Evolutionary conservation across 2,797 vertebrate genomes (phyloP), one percentile per base, ranked within the genome.

Genomic region (Neosilurus mollespiculum): DNA sequence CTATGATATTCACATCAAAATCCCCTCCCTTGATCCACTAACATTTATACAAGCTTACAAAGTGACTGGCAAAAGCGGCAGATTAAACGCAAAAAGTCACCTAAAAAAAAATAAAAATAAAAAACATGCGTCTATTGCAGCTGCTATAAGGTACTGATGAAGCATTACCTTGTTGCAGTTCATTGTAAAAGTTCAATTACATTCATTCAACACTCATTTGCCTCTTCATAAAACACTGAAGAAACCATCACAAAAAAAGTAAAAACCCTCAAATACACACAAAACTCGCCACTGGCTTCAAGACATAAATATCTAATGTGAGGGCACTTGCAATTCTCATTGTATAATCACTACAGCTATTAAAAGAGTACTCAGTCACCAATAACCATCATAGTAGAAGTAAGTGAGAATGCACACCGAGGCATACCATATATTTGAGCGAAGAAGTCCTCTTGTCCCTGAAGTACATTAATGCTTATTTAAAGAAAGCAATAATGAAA

Each of bases 281-380:
- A 88, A 87, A 89, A 91, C 91, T 93, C 89, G 87, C 88, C 88
- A 90, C 88, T 90, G 91, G 90, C 90, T 93, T 90, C 89, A 90
- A 91, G 91, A 91, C 91, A 93, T 86, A 83, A 88, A 93, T 91
- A 92, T 91, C 91, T 88, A 90, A 87, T 87, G 89, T 92, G 90
- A 94, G 93, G 92, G 93, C 93, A 94, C 93, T 94, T 94, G 91
- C 91, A 94, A 93, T 86, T 92, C 86, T 91, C 91, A 89, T 91
- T 89, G 91, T 91, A 92, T 91, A 91, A 90, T 93, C 91, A 93
- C 92, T 92, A 94, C 93, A 89, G 91, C 91, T 91, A 95, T 88
- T 83, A 83, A 86, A 88, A 92, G 87, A 92, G 90, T 92, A 92
- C 87, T 88, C 89, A 90, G 90, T 91, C 92, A 94, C 90, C 91